Evolutionary conservation across 1,140 invertebrate species (phyloP).

Genomic region (Triops cancriformis): DNA sequence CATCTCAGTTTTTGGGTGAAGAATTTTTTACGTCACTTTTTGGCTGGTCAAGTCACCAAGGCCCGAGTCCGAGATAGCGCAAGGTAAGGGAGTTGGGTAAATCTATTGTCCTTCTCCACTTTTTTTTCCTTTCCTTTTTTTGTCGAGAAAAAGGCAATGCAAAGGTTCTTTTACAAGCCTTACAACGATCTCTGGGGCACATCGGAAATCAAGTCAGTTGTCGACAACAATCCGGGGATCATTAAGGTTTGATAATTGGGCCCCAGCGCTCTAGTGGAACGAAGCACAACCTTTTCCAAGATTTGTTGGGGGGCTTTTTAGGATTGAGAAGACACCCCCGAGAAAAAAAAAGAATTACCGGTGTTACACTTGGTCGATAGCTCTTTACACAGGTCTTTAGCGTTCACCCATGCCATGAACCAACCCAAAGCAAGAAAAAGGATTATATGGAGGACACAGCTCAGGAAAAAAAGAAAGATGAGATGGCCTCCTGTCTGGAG

Average conservation of each 20-base stretch:
- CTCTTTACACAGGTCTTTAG: neutral
- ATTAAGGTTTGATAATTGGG: constrained; percentile 10
- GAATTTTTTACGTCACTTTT: neutral
- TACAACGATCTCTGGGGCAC: neutral
- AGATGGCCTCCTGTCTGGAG: neutral
- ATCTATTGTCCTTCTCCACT: neutral
- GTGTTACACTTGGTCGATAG: constrained; percentile 12
- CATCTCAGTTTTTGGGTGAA: neutral
- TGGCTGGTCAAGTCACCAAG: neutral
- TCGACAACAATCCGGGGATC: constrained; percentile 5
- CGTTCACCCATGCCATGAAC: neutral
- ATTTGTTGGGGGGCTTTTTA: neutral
- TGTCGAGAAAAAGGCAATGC: neutral
- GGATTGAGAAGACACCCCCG: too few relatives aligned
- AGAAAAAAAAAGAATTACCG: neutral
- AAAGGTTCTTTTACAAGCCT: neutral
- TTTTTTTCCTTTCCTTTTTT: neutral
- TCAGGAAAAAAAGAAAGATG: neutral
- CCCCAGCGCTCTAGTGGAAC: neutral
- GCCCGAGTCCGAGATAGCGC: neutral
- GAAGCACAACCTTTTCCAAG: neutral
- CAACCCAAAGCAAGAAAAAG: neutral
- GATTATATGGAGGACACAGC: neutral
- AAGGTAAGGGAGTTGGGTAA: neutral
- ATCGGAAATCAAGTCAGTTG: constrained; percentile 13